A percentile compares a stretch with the other conserved stretches of the same genome.
These are phyloP conservation scores for Taphrorychus bicolor DNA, from an alignment of 2,888 invertebrate genomes.

Conservation along the genomic window DNA sequence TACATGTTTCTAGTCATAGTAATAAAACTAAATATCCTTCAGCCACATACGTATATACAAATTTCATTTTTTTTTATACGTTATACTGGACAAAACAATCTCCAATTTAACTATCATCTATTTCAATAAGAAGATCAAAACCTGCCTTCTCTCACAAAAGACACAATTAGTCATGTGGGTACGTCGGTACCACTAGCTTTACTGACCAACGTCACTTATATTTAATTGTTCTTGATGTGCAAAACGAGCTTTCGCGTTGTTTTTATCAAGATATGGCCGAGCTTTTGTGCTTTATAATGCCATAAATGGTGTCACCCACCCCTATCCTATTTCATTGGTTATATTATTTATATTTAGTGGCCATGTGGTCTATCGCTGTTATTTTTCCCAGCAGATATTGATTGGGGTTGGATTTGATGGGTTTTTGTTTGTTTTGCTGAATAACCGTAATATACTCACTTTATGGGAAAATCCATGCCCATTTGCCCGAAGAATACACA, in stretches of 20 bases:
- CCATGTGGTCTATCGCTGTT: conserved; percentile 47
- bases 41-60: too few species aligned
- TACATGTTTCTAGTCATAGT: too few species aligned
- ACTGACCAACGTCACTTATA: conserved; percentile 8
- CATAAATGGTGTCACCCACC: conserved; percentile 20
- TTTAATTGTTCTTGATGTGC: conserved; percentile 15
- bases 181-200: neutral
- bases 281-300: conserved; percentile 9
- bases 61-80: too few species aligned
- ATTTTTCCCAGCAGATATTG: conserved; percentile 51
- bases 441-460: too few species aligned
- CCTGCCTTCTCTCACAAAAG: conserved; percentile 10
- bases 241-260: conserved; percentile 17
- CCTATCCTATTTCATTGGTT: conserved; percentile 30
- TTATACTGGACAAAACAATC: too few species aligned
- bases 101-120: conserved; percentile 13
- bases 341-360: conserved; percentile 46
- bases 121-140: conserved; percentile 13
- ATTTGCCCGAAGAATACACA: neutral
- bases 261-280: conserved; percentile 24
- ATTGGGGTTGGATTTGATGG: conserved; percentile 31
- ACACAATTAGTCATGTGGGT: conserved; percentile 19
- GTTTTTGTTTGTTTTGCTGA: conserved; percentile 45
- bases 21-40: too few species aligned
- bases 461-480: neutral